Conservation (phyloP, 2,113 vertebrate species). For the Anguilla rostrata region DNA sequence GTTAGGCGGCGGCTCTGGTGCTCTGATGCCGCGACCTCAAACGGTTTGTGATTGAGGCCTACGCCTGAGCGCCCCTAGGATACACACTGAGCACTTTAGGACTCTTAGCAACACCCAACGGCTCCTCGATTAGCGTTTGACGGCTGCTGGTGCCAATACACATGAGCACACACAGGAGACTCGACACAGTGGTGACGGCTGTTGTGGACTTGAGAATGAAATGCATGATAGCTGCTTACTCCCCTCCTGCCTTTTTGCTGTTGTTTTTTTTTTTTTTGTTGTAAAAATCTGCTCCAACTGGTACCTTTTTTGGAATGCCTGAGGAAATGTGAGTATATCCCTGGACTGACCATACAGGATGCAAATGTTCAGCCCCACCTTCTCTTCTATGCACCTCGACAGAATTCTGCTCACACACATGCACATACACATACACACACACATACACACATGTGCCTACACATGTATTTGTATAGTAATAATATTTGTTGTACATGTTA, state of each 20-base stretch:
- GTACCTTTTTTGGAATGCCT: not conserved
- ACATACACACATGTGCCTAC: not conserved
- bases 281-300: not conserved
- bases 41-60: not conserved
- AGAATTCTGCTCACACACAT: not conserved
- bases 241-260: not conserved
- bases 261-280: not conserved
- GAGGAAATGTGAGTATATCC: not conserved
- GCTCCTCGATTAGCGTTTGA: not conserved
- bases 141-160: not conserved
- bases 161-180: not conserved
- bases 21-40: not conserved
- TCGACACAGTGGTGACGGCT: not conserved
- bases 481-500: not conserved
- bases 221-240: not conserved
- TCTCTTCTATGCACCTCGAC: not conserved
- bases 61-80: not conserved
- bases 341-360: not conserved
- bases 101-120: not conserved
- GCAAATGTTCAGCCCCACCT: not conserved
- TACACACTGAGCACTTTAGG: slow-evolving; percentile 1
- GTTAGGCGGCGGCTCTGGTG: not conserved
- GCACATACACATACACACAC: not conserved
- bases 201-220: not conserved
- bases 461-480: not conserved